Evolutionary conservation across 2,888 invertebrate species (phyloP).

Genomic region (Ochropleura plecta): DNA sequence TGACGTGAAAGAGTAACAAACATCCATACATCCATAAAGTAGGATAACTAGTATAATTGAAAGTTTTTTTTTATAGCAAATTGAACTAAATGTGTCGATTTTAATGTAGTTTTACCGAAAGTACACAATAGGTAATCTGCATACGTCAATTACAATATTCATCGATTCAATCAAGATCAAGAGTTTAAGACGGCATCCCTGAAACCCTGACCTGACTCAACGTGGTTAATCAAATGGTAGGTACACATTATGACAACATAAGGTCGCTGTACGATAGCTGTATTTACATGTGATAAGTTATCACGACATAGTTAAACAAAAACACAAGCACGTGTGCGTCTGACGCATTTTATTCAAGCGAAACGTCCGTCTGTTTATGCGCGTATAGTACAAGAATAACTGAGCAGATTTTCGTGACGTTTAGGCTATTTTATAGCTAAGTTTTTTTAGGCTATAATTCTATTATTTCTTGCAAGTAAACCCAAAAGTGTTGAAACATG

Average conservation of each 20-base stretch:
- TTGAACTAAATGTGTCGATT: neutral
- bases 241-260: slow-evolving; percentile 15
- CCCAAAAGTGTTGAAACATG: neutral
- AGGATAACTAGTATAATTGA: neutral
- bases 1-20: no score
- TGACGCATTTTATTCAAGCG: slow-evolving; percentile 24
- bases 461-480: neutral
- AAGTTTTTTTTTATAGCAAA: neutral
- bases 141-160: neutral
- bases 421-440: neutral
- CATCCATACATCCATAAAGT: no score
- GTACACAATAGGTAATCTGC: neutral
- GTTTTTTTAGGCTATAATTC: neutral
- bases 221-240: neutral
- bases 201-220: slow-evolving; percentile 41
- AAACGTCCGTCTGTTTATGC: neutral
- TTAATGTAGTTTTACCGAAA: neutral
- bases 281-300: slow-evolving; percentile 53
- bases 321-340: slow-evolving; percentile 44
- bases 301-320: slow-evolving; percentile 31
- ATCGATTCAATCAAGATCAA: neutral
- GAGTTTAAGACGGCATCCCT: neutral
- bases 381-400: slow-evolving; percentile 12
- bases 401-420: slow-evolving; percentile 8
- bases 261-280: slow-evolving; percentile 43